Percentiles rank a stretch among this genome's conserved stretches.
Conservation (phyloP, 1,140 invertebrate species). For the Cotesia vestalis region DNA sequence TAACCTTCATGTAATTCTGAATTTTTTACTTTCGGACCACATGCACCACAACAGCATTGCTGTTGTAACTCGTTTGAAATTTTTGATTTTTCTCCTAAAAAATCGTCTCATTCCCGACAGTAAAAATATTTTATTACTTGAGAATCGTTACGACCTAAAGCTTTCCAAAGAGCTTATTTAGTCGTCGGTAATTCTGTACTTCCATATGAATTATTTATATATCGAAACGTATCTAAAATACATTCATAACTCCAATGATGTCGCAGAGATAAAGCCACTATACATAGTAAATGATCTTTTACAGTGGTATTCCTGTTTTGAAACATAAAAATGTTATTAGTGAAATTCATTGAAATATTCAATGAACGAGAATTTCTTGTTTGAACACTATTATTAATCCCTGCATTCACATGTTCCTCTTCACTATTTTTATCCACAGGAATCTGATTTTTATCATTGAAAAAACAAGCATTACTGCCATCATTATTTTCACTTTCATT, state of each 20-base stretch:
- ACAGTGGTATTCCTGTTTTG: too few relatives aligned
- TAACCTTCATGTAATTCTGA: not conserved
- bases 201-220: not conserved
- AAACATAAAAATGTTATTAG: too few relatives aligned
- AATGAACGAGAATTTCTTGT: too few relatives aligned
- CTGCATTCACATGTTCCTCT: too few relatives aligned
- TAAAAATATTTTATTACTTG: not conserved
- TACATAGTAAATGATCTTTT: too few relatives aligned
- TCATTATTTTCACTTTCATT: too few relatives aligned
- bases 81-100: not conserved
- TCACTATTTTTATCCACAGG: too few relatives aligned
- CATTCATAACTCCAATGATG: not conserved
- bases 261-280: too few relatives aligned
- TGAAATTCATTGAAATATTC: too few relatives aligned
- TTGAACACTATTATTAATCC: too few relatives aligned
- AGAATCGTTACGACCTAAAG: not conserved
- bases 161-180: not conserved
- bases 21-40: not conserved
- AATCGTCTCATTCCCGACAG: not conserved
- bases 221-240: slow-evolving; percentile 16
- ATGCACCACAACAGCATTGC: not conserved
- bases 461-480: too few relatives aligned
- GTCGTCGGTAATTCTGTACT: not conserved
- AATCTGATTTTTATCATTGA: too few relatives aligned
- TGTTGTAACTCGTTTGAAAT: not conserved